Evolutionary conservation across 2,888 invertebrate genomes (phyloP), one percentile per base, ranked within the genome.

Genomic region (Melinaea marsaeus): DNA sequence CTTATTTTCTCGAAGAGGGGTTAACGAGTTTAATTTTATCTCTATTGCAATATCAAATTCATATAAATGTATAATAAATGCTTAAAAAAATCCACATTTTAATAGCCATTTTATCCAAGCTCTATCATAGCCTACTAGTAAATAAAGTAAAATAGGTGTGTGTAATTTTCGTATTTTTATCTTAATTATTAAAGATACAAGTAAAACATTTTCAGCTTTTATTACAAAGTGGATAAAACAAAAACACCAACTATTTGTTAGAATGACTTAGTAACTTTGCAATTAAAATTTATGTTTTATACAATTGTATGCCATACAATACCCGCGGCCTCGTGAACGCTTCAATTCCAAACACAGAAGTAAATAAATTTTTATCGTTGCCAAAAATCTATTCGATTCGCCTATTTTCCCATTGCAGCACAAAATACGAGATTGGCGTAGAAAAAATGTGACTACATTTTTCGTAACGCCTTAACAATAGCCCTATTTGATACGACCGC

Each of bases 371-470:
- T 22, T 63, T 60, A 62, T 65, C 62, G 60, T 58, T 65, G 68
- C 62, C 66, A 64, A 66, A 66, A 60, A 62, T 55, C 57, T 62
- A 68, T 65, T 63, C 55, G 55, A 62, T 66, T 64, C 35, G 57
- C 58, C 51, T 56, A 56, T 55, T 64, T 57, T 64, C 64, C 62
- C 57, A 65, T 69, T 60, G 63, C 58, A 45, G 33, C 57, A 57
- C 64, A 62, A 67, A 64, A 67, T 58, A 61, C 65, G 58, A 68
- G 61, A 70, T 65, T 58, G 64, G 57, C 57, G 58, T 60, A 56
- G 58, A 55, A 69, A 69, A 68, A 68, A 61, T 60, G 62, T 64
- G 59, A 64, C 61, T 68, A 63, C 55, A 65, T 66, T 65, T 63
- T 51, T 56, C 59, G 22, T 63, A 66, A 58, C 63, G 60, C 58